A percentile compares a stretch with the other conserved stretches of the same genome.
Conservation (phyloP, 2,797 vertebrate genomes). For the Artibeus jamaicensis region DNA sequence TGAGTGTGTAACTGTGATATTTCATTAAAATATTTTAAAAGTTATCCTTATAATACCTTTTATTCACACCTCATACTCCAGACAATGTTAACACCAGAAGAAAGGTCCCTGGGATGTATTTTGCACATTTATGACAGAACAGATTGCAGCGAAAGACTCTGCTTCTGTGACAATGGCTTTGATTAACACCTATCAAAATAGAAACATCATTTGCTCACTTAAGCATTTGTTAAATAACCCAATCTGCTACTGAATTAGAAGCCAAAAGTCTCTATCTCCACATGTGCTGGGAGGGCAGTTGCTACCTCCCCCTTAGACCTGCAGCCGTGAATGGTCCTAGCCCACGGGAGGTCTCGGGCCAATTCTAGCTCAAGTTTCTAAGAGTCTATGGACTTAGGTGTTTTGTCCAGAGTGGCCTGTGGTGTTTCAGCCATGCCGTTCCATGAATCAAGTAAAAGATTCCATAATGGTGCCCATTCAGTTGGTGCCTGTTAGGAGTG, state of each 20-base stretch:
- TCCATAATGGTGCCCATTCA: neutral
- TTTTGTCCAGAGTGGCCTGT: neutral
- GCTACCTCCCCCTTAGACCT: neutral
- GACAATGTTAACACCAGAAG: neutral
- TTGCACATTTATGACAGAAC: conserved; percentile 71
- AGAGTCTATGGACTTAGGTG: neutral
- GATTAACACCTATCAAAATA: conserved; percentile 80
- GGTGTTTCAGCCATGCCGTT: neutral
- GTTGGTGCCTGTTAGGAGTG: neutral
- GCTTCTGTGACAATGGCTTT: conserved; percentile 75
- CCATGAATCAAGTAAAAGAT: neutral
- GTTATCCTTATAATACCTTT: neutral
- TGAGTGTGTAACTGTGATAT: neutral
- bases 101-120: conserved; percentile 43
- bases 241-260: conserved; percentile 71
- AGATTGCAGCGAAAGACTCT: conserved; percentile 72
- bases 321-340: neutral
- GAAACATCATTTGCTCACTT: conserved; percentile 69
- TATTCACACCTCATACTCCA: neutral
- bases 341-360: neutral
- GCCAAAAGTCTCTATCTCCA: conserved; percentile 50
- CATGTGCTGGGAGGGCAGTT: conserved; percentile 52
- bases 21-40: neutral
- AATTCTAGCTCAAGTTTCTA: neutral
- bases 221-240: conserved; percentile 69